phyloP scores from a whole-genome alignment of 37 sponge, comb jelly and placozoan species.

The Tethya wilhelma region DNA sequence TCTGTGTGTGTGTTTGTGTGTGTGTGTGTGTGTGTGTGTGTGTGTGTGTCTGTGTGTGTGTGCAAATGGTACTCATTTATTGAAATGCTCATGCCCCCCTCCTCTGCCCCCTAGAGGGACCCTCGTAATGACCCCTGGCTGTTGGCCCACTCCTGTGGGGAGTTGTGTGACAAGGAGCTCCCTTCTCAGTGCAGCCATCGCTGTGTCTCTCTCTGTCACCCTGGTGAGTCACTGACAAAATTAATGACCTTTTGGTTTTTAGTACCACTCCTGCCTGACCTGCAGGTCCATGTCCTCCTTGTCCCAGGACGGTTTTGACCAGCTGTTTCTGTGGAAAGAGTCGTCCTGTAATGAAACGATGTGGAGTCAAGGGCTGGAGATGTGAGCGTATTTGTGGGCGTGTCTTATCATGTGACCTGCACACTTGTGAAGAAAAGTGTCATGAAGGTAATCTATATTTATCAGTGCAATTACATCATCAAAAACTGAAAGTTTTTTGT shows the following conservation, averaged over 20 bases:
- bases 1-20: too few species aligned
- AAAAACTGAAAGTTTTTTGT: too few species aligned
- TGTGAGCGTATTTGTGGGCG: constrained; percentile 83
- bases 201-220: constrained; percentile 93
- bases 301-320: constrained; percentile 76
- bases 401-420: constrained; percentile 68
- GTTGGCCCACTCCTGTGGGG: constrained; percentile 94
- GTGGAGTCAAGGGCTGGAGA: constrained; percentile 84
- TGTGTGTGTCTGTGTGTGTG: too few species aligned
- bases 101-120: constrained; percentile 63
- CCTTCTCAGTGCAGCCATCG: constrained; percentile 84
- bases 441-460: constrained; percentile 67
- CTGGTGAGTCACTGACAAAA: constrained; percentile 50
- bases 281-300: constrained; percentile 95
- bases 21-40: too few species aligned
- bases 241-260: neutral
- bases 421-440: constrained; percentile 79
- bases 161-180: constrained; percentile 79
- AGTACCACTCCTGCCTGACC: neutral
- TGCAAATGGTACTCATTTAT: neutral
- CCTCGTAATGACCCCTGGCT: constrained; percentile 91
- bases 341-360: constrained; percentile 60
- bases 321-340: constrained; percentile 82
- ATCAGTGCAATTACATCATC: too few species aligned
- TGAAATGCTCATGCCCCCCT: too few species aligned